Evolutionary conservation across 2,888 invertebrate species (phyloP).

Genomic region (Mechanitis messenoides): DNA sequence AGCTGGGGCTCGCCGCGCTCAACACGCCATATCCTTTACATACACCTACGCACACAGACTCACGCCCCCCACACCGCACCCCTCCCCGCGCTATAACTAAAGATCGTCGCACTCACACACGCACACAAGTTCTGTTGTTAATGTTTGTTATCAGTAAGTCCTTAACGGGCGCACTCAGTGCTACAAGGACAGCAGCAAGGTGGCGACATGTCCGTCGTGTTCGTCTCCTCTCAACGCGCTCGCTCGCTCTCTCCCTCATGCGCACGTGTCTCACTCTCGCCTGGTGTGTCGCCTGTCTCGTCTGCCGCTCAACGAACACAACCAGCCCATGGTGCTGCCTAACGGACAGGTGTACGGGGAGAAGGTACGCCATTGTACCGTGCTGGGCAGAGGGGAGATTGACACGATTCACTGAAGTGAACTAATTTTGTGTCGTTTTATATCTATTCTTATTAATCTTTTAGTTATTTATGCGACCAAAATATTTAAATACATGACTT

Average conservation of each 20-base stretch:
- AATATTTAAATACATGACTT: no score
- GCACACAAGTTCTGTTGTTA: not conserved
- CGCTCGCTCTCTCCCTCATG: constrained; percentile 91
- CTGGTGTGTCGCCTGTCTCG: constrained; percentile 95
- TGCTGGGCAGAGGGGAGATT: not conserved
- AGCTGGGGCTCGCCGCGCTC: constrained; percentile 93
- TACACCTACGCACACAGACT: not conserved
- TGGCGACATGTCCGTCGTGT: constrained; percentile 95
- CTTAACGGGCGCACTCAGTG: constrained; percentile 78
- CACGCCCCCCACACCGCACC: no score
- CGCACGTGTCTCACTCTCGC: constrained; percentile 97
- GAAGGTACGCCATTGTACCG: constrained; percentile 72
- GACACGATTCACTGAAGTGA: not conserved
- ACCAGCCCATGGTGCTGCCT: constrained; percentile 98
- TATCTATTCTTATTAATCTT: no score
- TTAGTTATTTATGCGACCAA: no score
- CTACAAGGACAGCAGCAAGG: constrained; percentile 82
- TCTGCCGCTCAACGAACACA: constrained; percentile 95
- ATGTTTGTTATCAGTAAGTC: constrained; percentile 24
- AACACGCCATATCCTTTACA: constrained; percentile 90
- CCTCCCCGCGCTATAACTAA: no score
- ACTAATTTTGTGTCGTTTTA: no score
- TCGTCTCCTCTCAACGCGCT: constrained; percentile 90
- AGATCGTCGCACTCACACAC: not conserved
- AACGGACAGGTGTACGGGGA: constrained; percentile 98